A percentile compares a stretch with the other conserved stretches of the same genome.
These are phyloP conservation scores for Molanna angustata DNA, from an alignment of 2,888 invertebrate genomes.

Conservation along the genomic window DNA sequence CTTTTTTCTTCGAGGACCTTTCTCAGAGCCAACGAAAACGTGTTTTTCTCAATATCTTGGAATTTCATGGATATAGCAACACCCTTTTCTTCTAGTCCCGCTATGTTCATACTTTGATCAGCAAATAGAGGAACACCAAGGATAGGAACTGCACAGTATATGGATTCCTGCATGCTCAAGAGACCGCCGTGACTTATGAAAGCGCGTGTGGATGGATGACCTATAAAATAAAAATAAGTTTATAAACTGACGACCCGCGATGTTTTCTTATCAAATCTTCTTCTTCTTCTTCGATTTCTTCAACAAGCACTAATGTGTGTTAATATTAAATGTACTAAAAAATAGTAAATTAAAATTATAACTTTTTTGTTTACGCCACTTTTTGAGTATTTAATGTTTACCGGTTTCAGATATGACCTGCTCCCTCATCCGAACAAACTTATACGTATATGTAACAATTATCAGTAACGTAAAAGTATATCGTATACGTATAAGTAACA, in stretches of 20 bases:
- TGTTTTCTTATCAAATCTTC: no score
- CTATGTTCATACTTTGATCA: constrained; percentile 54
- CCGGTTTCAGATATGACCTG: no score
- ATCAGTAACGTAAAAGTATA: no score
- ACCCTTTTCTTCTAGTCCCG: constrained; percentile 50
- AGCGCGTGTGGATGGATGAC: constrained; percentile 54
- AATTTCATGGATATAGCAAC: constrained; percentile 46
- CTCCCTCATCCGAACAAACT: no score
- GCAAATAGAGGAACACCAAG: constrained; percentile 54
- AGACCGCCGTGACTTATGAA: constrained; percentile 64
- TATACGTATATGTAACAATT: no score
- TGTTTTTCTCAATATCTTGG: constrained; percentile 39
- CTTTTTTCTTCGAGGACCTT: constrained; percentile 45
- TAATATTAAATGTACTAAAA: not conserved
- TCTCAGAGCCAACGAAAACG: constrained; percentile 44
- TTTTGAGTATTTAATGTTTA: no score
- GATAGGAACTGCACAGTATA: constrained; percentile 55
- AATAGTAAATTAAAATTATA: no score
- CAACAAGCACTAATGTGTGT: not conserved
- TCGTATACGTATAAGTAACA: no score
- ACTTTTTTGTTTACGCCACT: no score
- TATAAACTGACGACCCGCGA: no score
- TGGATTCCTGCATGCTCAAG: constrained; percentile 58
- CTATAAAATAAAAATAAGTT: constrained; percentile 37
- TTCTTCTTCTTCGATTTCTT: no score